Base-by-base conservation (phyloP, 2,113 vertebrate genomes). In the Cebus imitator region DNA sequence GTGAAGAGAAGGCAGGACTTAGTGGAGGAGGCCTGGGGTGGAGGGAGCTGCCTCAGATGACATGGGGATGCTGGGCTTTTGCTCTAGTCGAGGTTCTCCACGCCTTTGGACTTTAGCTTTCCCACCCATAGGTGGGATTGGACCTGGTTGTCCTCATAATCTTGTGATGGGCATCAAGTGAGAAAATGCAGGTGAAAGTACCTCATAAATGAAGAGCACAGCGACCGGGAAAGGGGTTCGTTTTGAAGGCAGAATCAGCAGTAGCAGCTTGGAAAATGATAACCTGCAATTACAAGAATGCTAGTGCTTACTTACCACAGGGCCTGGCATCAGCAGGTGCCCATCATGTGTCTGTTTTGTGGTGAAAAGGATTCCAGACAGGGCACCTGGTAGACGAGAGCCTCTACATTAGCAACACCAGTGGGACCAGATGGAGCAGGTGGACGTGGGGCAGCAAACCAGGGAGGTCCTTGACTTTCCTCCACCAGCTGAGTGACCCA, bases 41-140 rank as follows among this genome's bases (percentile, higher is more conserved):
- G 30, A 40, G 37, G 2, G n/a, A 32, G 9, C 45, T 14, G 12
- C 14, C 23, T n/a, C 8, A 37, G 11, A n/a, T 37, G 50, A 12
- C 50, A 3, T 0, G 0, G 9, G 50, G 21, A 35, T 50, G 11
- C 30, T 27, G 45, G 21, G 6, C 27, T 52, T 87, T 32, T 23
- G 5, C 11, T 82, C 5, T 7, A 4, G 64, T 10, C 32, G 16
- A 40, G 23, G 30, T 58, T 84, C 43, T 45, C 1, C 1, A 17
- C 16, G 0, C 52, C 45, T 70, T 50, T 78, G 50, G 14, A 37
- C 48, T 50, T 64, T 57, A 4, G 5, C 81, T 73, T 96, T 61
- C 43, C 23, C 21, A 1, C n/a, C 6, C 11, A 37, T 1, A 4
- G 23, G 6, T 61, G 20, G 9, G 7, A 68, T 5, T 21, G 45